Conservation (phyloP, 1,140 invertebrate genomes). For the Cotesia typhae region DNA sequence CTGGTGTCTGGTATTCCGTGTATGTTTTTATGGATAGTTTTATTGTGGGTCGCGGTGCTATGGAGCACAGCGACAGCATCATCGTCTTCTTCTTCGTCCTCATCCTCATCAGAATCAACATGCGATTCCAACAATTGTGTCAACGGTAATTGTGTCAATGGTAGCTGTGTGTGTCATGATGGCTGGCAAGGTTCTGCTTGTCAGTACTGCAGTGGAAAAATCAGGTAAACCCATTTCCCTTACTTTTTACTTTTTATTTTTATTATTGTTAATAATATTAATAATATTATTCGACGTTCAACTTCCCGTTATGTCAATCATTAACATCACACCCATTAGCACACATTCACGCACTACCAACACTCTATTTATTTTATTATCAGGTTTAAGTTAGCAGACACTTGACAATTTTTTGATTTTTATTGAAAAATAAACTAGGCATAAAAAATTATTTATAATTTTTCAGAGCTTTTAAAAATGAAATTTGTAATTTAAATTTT, state of each 20-base stretch:
- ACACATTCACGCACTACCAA: too few species aligned
- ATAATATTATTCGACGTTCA: neutral
- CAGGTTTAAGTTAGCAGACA: too few species aligned
- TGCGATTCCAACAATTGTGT: conserved; percentile 68
- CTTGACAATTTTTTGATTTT: too few species aligned
- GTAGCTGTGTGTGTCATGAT: conserved; percentile 85
- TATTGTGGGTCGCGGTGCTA: conserved; percentile 45
- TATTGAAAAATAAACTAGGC: too few species aligned
- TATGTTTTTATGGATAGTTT: conserved; percentile 38
- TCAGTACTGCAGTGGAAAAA: conserved; percentile 90
- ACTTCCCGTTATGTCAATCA: neutral
- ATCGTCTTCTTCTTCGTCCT: conserved; percentile 38
- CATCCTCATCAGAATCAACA: conserved; percentile 49
- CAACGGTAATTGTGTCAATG: conserved; percentile 83
- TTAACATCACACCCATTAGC: neutral
- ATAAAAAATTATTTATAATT: too few species aligned
- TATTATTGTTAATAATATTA: conserved; percentile 15
- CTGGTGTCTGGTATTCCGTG: conserved; percentile 35
- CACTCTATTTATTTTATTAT: too few species aligned
- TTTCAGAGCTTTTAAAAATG: too few species aligned
- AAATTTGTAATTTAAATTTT: too few species aligned
- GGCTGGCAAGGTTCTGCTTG: conserved; percentile 90
- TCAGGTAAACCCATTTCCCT: conserved; percentile 75
- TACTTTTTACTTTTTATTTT: conserved; percentile 34
- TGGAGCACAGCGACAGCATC: conserved; percentile 44